These are phyloP conservation scores for Mesembrinibis cayennensis DNA, from an alignment of 2,113 vertebrate genomes.

Conservation along the genomic window DNA sequence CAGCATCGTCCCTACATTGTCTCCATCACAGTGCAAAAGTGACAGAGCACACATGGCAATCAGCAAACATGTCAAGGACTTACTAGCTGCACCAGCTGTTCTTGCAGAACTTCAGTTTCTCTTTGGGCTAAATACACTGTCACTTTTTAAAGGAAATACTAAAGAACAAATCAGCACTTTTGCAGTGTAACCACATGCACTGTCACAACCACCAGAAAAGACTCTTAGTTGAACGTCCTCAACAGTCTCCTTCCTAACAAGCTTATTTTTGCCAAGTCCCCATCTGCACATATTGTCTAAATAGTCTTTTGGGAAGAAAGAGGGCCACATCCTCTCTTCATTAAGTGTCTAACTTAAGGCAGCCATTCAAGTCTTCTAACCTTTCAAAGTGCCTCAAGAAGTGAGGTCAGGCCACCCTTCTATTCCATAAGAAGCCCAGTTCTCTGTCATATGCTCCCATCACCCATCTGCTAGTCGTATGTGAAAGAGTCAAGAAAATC, in stretches of 20 bases:
- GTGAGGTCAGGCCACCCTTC: not conserved
- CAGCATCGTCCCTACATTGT: not conserved
- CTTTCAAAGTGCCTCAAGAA: not conserved
- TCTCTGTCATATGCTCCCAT: not conserved
- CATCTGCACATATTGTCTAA: not conserved
- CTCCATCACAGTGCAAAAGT: not conserved
- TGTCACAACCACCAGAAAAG: not conserved
- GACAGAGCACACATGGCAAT: not conserved
- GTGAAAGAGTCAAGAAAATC: not conserved
- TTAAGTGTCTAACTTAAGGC: not conserved
- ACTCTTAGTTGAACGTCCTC: not conserved
- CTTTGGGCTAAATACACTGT: not conserved
- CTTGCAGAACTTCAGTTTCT: not conserved
- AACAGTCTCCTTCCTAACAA: not conserved
- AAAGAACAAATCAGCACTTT: not conserved
- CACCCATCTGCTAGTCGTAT: not conserved
- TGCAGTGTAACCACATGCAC: not conserved
- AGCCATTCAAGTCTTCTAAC: not conserved
- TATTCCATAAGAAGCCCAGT: not conserved
- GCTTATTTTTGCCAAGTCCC: not conserved
- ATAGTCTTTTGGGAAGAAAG: not conserved
- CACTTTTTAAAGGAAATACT: not conserved
- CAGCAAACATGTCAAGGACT: not conserved
- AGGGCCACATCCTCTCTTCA: not conserved
- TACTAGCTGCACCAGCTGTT: not conserved